Evolutionary conservation across 2,888 invertebrate genomes (phyloP).

Genomic region (Lamellibrachia columna): DNA sequence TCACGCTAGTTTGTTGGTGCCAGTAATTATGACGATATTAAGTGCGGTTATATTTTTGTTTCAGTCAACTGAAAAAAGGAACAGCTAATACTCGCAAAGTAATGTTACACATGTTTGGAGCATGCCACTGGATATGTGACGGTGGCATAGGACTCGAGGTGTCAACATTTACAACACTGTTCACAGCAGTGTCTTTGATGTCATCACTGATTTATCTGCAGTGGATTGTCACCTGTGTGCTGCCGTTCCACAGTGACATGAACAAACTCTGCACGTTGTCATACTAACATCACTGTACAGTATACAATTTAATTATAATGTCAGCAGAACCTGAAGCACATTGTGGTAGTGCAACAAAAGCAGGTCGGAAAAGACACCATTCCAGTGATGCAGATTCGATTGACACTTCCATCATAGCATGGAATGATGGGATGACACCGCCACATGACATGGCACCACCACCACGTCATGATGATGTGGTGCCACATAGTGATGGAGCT

Average conservation of each 20-base stretch:
- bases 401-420: not conserved
- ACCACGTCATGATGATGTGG: not conserved
- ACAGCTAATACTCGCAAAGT: not conserved
- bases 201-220: not conserved
- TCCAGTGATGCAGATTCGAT: not conserved
- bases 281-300: not conserved
- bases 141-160: not conserved
- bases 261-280: not conserved
- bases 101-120: not conserved
- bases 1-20: not conserved
- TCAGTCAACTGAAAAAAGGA: not conserved
- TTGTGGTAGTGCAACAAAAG: not conserved
- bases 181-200: not conserved
- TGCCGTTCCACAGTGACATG: not conserved
- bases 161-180: not conserved
- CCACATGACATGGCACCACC: not conserved
- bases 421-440: not conserved
- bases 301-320: not conserved
- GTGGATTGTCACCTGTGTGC: not conserved
- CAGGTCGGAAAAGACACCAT: not conserved
- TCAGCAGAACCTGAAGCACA: not conserved
- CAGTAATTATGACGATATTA: not conserved
- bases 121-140: not conserved
- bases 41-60: not conserved
- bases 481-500: not conserved